Conservation (phyloP, 2,888 invertebrate species). For the Meteorus colon region DNA sequence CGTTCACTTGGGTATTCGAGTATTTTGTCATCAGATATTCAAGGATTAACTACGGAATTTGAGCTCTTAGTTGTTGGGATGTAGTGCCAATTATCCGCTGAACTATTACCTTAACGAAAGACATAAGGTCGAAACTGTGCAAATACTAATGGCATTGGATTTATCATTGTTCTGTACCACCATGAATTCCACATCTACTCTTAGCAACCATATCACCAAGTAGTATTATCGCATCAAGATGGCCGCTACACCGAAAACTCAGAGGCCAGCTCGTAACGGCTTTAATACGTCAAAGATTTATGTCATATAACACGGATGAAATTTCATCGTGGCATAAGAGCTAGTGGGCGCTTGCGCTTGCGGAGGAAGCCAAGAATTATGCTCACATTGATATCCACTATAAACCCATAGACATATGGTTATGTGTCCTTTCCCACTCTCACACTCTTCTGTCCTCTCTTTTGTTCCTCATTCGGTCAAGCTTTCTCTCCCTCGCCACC, state of each 20-base stretch:
- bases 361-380: constrained; percentile 46
- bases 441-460: constrained; percentile 21
- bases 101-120: too few species aligned
- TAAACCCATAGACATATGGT: constrained; percentile 54
- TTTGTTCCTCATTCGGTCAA: constrained; percentile 17
- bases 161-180: neutral
- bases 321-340: constrained; percentile 64
- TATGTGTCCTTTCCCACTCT: constrained; percentile 25
- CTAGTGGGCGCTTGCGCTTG: constrained; percentile 44
- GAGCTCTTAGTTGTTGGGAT: too few species aligned
- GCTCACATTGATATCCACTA: constrained; percentile 61
- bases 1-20: too few species aligned
- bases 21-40: too few species aligned
- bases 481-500: neutral
- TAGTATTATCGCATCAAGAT: constrained; percentile 55
- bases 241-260: constrained; percentile 51
- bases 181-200: neutral
- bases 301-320: constrained; percentile 67
- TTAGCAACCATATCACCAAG: constrained; percentile 21
- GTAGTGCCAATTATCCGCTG: too few species aligned
- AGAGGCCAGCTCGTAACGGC: constrained; percentile 56
- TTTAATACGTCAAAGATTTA: constrained; percentile 69
- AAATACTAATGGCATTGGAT: neutral
- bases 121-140: neutral
- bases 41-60: too few species aligned